Evolutionary conservation across 1,140 invertebrate genomes (phyloP).

Genomic region (Cyrtorhinus lividipennis): DNA sequence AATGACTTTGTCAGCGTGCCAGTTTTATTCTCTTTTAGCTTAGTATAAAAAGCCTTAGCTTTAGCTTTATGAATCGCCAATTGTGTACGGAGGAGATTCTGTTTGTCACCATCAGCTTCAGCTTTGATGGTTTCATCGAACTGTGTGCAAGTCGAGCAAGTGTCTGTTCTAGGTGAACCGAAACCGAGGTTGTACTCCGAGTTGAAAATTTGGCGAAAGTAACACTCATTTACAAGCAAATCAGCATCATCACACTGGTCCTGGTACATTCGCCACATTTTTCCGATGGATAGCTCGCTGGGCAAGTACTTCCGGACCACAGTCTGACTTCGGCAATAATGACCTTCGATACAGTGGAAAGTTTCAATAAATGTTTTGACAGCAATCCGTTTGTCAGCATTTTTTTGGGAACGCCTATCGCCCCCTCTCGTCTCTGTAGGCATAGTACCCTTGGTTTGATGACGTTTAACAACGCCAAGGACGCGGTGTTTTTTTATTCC

Average conservation of each 20-base stretch:
- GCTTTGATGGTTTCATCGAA: slow-evolving; percentile 20
- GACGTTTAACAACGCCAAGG: neutral
- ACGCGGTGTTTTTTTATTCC: neutral
- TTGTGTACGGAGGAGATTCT: slow-evolving; percentile 18
- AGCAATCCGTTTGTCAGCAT: neutral
- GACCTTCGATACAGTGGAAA: neutral
- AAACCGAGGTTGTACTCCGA: slow-evolving; percentile 21
- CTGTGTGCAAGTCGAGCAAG: slow-evolving; percentile 23
- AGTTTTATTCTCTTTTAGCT: slow-evolving; percentile 23
- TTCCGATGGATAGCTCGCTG: neutral
- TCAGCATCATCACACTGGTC: neutral
- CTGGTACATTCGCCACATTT: slow-evolving; percentile 4
- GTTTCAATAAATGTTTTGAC: neutral
- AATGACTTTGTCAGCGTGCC: slow-evolving; percentile 26
- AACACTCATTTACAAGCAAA: neutral
- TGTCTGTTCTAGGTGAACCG: slow-evolving; percentile 21
- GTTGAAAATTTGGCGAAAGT: neutral
- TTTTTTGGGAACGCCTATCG: neutral
- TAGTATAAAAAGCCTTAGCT: neutral
- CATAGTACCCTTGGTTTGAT: neutral
- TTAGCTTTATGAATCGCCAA: slow-evolving; percentile 5
- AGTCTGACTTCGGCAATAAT: neutral
- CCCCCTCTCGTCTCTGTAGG: slow-evolving; percentile 1
- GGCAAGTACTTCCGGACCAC: neutral
- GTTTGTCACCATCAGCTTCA: slow-evolving; percentile 14